Base-by-base conservation (phyloP, 2,797 vertebrate species). In the Cossypha heuglini region DNA sequence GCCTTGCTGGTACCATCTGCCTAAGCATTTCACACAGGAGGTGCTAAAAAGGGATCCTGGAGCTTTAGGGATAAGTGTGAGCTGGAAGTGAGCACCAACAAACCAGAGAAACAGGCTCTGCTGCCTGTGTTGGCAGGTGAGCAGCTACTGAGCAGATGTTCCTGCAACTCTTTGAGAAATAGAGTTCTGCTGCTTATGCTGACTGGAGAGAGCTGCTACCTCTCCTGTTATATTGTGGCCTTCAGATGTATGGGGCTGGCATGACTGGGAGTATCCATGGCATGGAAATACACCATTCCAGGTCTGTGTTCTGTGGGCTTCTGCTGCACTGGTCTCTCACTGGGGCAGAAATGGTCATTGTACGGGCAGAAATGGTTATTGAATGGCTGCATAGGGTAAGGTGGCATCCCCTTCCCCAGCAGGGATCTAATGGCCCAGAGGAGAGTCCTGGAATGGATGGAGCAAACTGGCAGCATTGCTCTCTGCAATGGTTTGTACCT, bases 1-100 rank as follows among this genome's bases (percentile, higher is more conserved):
- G 58, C 25, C 46, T 63, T n/a, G 19, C 64, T 83, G 85, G 61
- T 71, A 55, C 54, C 63, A 54, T 59, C 83, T 88, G 48, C 79
- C 68, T 43, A 40, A 74, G 64, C 42, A 6, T 75, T 88, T 90
- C 61, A 63, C 61, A 61, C 45, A 43, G 21, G 26, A 93, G 57
- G 61, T 54, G 59, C 28, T 86, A 61, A 42, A 90, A 80, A 64
- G 20, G 42, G 33, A 87, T 78, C 25, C 63, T 40, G 52, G 38
- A 52, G 69, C 69, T 90, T 73, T 67, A 62, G 48, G 89, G 37
- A 16, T 55, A 79, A 82, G 29, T 29, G 1, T 49, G 68, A 85
- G 64, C 18, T 82, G 33, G 26, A 67, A 81, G 46, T n/a, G 62
- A 76, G 52, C 67, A 57, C 29, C 46, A 35, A 11, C 10, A 11